Conservation (phyloP, 2,113 vertebrate species). For the Cynocephalus volans region DNA sequence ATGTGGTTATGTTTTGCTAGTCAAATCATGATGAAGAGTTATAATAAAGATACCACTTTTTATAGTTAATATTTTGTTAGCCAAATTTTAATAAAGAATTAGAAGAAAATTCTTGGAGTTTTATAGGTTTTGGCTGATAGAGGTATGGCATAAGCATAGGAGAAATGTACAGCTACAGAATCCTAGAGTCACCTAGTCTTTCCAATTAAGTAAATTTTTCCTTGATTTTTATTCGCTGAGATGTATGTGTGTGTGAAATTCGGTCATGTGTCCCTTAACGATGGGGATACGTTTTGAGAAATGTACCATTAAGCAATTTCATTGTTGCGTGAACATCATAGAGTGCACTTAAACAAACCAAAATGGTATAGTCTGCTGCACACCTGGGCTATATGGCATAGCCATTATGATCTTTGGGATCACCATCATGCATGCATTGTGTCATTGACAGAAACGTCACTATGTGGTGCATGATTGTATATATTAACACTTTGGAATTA, state of each 20-base stretch:
- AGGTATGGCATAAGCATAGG: background rate
- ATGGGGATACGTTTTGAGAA: too few species aligned
- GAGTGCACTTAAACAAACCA: too few species aligned
- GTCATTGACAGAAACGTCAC: too few species aligned
- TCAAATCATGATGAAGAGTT: background rate
- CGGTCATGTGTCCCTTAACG: too few species aligned
- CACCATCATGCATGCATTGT: too few species aligned
- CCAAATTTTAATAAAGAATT: background rate
- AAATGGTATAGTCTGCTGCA: too few species aligned
- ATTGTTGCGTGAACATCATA: too few species aligned
- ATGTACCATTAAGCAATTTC: too few species aligned
- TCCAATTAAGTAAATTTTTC: background rate
- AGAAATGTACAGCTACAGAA: background rate
- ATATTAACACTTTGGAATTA: background rate
- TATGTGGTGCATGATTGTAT: background rate
- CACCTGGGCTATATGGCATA: too few species aligned
- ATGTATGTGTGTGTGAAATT: background rate
- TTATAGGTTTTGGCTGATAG: background rate
- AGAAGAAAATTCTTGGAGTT: background rate
- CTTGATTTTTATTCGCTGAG: background rate
- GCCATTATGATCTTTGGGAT: too few species aligned
- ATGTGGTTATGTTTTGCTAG: slow-evolving; percentile 3
- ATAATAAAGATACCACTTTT: background rate
- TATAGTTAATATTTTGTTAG: background rate
- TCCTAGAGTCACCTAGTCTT: background rate